A percentile compares a stretch with the other conserved stretches of the same genome.
Conservation (phyloP, 2,113 vertebrate species). For the Ornithorhynchus anatinus region DNA sequence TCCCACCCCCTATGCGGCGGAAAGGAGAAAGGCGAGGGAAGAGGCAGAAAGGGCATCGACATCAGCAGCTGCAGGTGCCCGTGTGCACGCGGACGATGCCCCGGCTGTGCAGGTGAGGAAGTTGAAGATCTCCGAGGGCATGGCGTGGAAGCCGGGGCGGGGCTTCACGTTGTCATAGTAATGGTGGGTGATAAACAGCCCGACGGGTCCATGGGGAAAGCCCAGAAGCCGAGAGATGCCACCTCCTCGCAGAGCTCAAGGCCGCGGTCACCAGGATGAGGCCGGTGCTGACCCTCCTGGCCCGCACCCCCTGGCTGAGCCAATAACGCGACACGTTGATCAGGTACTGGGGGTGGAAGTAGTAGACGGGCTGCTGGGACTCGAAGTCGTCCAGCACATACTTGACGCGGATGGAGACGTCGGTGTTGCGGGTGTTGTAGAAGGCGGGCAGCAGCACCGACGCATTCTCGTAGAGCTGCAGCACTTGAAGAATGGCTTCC, state of each 20-base stretch:
- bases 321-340: conserved; percentile 94
- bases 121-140: conserved; percentile 97
- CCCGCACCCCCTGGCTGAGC: conserved; percentile 89
- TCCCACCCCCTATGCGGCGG: neutral
- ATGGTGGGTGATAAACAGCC: conserved; percentile 93
- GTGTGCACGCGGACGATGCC: conserved; percentile 93
- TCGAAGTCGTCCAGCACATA: conserved; percentile 95
- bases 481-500: conserved; percentile 91
- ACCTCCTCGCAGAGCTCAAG: conserved; percentile 94
- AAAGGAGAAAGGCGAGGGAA: neutral
- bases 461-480: conserved; percentile 91
- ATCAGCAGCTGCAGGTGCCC: conserved; percentile 85
- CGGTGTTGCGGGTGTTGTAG: conserved; percentile 96
- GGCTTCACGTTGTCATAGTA: conserved; percentile 99
- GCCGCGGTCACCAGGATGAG: conserved; percentile 94
- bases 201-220: conserved; percentile 94
- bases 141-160: conserved; percentile 95
- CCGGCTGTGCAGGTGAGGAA: conserved; percentile 96
- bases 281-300: conserved; percentile 92
- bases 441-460: conserved; percentile 95
- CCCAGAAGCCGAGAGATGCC: conserved; percentile 96
- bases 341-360: conserved; percentile 97
- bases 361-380: conserved; percentile 87
- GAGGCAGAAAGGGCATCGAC: conserved; percentile 30
- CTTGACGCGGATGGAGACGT: conserved; percentile 93